phyloP scores from a whole-genome alignment of 2,888 invertebrate species.

The Plebejus anna region DNA sequence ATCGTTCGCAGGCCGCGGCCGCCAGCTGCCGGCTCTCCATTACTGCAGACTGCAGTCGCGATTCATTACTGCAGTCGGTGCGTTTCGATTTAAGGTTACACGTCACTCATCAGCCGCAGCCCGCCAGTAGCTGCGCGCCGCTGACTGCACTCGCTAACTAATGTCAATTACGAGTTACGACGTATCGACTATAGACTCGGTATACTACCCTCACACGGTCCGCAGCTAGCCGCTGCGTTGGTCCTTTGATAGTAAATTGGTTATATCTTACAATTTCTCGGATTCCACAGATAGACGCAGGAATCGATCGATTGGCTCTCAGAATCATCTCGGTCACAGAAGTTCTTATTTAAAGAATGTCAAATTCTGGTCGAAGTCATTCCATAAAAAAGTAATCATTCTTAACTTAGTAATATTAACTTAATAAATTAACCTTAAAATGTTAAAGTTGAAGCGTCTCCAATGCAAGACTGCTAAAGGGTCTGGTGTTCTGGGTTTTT shows the following conservation, averaged over 20 bases:
- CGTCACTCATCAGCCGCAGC: not conserved
- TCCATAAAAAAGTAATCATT: no score
- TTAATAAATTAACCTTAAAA: no score
- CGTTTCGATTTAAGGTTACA: conserved; percentile 10
- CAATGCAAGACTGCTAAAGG: no score
- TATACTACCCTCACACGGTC: not conserved
- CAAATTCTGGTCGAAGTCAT: no score
- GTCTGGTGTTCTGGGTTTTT: no score
- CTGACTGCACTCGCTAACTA: not conserved
- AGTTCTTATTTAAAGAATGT: no score
- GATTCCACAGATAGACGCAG: no score
- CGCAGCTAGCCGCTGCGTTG: not conserved
- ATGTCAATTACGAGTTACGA: not conserved
- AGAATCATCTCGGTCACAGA: no score
- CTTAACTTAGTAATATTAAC: no score
- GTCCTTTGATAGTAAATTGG: not conserved
- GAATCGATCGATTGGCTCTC: no score
- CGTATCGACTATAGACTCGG: not conserved
- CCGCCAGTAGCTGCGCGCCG: not conserved
- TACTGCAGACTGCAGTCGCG: not conserved
- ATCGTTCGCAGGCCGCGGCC: not conserved
- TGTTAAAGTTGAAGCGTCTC: no score
- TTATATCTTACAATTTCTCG: no score
- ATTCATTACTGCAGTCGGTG: not conserved
- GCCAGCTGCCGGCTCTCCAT: not conserved